These are phyloP conservation scores for Chiloscyllium punctatum DNA, from an alignment of 2,797 vertebrate species.

Conservation along the genomic window DNA sequence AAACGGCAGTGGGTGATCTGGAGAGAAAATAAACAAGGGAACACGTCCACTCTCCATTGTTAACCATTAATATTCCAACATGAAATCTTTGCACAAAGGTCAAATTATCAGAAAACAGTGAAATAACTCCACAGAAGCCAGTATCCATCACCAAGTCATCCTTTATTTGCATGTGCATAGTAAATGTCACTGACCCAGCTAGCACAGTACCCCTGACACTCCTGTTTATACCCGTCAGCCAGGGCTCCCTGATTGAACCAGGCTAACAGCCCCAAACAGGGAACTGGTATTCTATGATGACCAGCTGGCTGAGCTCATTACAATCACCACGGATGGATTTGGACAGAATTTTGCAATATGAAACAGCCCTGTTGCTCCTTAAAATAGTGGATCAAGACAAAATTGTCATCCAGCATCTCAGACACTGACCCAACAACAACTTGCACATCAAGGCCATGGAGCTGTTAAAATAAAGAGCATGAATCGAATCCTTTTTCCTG, in stretches of 20 bases:
- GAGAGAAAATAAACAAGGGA: neutral
- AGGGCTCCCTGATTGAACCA: too few relatives aligned
- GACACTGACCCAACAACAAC: neutral
- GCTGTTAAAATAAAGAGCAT: slow-evolving; percentile 6
- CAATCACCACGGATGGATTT: too few relatives aligned
- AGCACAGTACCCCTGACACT: too few relatives aligned
- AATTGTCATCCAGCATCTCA: neutral
- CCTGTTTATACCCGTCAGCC: too few relatives aligned
- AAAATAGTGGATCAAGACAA: slow-evolving; percentile 3
- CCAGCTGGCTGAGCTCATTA: too few relatives aligned
- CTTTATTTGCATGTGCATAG: too few relatives aligned
- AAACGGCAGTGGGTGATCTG: neutral
- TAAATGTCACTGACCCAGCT: too few relatives aligned
- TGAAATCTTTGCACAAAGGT: neutral
- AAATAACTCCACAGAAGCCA: too few relatives aligned
- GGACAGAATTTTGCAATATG: neutral
- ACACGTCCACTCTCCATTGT: too few relatives aligned
- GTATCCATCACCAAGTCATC: too few relatives aligned
- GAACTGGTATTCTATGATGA: too few relatives aligned
- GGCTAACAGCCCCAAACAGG: too few relatives aligned
- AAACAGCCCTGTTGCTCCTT: neutral
- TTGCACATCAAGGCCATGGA: neutral
- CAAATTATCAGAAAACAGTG: neutral
- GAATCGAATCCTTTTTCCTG: neutral
- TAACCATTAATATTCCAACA: neutral